These are phyloP conservation scores for Polydrusus pterygomalis DNA, from an alignment of 2,888 invertebrate genomes.

Conservation along the genomic window DNA sequence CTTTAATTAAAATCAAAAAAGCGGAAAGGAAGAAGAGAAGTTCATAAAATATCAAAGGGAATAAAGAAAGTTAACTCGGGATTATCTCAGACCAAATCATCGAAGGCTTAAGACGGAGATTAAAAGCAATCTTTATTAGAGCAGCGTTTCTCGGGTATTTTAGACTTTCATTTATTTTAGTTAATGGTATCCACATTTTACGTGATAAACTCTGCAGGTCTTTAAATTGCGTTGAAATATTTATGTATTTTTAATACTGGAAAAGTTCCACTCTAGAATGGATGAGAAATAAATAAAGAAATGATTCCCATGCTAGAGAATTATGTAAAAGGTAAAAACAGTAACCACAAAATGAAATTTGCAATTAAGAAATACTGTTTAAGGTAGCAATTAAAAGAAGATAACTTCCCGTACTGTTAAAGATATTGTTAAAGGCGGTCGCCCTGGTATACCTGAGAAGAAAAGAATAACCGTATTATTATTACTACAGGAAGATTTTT, in stretches of 20 bases:
- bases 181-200: slow-evolving; percentile 31
- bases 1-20: slow-evolving; percentile 43
- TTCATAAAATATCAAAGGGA: slow-evolving; percentile 50
- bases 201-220: slow-evolving; percentile 5
- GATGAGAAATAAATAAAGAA: no score
- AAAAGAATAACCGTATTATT: no score
- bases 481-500: no score
- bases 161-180: slow-evolving; percentile 46
- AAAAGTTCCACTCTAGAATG: no score
- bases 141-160: slow-evolving; percentile 41
- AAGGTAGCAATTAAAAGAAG: no score
- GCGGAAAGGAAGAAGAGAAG: slow-evolving; percentile 32
- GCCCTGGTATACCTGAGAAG: no score
- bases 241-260: slow-evolving; percentile 1
- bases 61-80: slow-evolving; percentile 48
- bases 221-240: neutral
- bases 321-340: no score
- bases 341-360: no score
- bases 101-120: slow-evolving; percentile 51
- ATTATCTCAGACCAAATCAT: slow-evolving; percentile 48
- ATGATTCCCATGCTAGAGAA: no score
- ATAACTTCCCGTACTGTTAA: no score
- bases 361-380: no score
- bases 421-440: no score
- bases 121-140: slow-evolving; percentile 52